Base-by-base conservation (phyloP, 30 jellyfish, hydroid and myxozoan genomes). In the Pseudorhiza aurosa region DNA sequence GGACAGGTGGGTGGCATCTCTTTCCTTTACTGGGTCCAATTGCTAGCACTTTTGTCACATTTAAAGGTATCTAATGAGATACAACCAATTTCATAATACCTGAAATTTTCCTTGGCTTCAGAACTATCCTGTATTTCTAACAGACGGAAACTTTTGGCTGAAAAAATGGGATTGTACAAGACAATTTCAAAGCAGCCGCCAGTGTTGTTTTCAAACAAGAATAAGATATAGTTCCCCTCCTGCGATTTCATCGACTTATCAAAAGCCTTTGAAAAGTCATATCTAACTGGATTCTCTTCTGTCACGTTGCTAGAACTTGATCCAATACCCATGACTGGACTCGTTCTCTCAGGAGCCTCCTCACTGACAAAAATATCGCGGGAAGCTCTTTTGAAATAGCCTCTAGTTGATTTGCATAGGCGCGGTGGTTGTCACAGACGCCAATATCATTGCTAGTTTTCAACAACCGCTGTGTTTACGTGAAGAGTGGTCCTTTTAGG, bases 291-390 rank as follows among this genome's bases (percentile, higher is more conserved):
- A 47, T 44, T 24, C 39, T 39, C 77, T 32, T 59, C 89, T 1
- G 24, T 68, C 26, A 62, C 82, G 43, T 60, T 49, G 39, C 71
- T 47, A 40, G 75, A 12, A 47, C 89, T 77, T 27, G 89, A 77
- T 8, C 89, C 73, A 31, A 62, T 24, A 0, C 89, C 89, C 89
- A 77, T 77, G 17, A 31, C 30, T 46, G 4, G 45, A 56, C 18
- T 11, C 4, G 40, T 1, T n/a, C 35, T 56, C 12, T 39, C 50
- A n/a, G n/a, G n/a, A n/a, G n/a, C n/a, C n/a, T n/a, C n/a, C n/a
- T n/a, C n/a, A n/a, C n/a, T n/a, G n/a, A n/a, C n/a, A n/a, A n/a
- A n/a, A n/a, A n/a, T n/a, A n/a, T n/a, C n/a, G n/a, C n/a, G n/a
- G n/a, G n/a, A n/a, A n/a, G n/a, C n/a, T n/a, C n/a, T n/a, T n/a